A percentile compares a stretch with the other conserved stretches of the same genome.
Conservation (phyloP, 2,113 vertebrate genomes). For the Steatornis caripensis region DNA sequence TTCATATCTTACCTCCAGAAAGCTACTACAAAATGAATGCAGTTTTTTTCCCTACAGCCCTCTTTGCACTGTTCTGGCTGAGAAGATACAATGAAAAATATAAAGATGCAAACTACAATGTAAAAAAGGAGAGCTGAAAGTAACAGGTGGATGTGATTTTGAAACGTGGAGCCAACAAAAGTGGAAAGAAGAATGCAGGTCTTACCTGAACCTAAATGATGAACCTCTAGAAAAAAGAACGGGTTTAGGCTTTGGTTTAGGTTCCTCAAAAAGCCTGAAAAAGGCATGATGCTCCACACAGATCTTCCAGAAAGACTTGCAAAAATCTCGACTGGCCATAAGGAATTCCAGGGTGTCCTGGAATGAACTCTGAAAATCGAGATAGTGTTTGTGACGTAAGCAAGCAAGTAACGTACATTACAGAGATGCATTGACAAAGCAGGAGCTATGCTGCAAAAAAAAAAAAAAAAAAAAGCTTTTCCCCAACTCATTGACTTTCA, state of each 20-base stretch:
- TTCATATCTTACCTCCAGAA: neutral
- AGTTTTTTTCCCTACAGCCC: neutral
- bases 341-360: constrained; percentile 96
- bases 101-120: neutral
- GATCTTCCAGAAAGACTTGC: constrained; percentile 99
- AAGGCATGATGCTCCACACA: constrained; percentile 98
- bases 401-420: neutral
- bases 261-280: constrained; percentile 97
- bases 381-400: neutral
- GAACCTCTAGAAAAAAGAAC: constrained; percentile 95
- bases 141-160: neutral
- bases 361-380: constrained; percentile 81
- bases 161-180: neutral
- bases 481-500: neutral
- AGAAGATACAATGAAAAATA: neutral
- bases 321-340: constrained; percentile 94
- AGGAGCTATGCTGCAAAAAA: accelerated
- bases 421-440: neutral
- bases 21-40: neutral
- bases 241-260: constrained; percentile 93
- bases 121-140: neutral
- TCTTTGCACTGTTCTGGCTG: neutral
- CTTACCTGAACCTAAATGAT: constrained; percentile 97
- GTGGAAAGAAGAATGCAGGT: neutral
- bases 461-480: neutral